Base-by-base conservation (phyloP, 2,113 vertebrate genomes). In the Gobio gobio region DNA sequence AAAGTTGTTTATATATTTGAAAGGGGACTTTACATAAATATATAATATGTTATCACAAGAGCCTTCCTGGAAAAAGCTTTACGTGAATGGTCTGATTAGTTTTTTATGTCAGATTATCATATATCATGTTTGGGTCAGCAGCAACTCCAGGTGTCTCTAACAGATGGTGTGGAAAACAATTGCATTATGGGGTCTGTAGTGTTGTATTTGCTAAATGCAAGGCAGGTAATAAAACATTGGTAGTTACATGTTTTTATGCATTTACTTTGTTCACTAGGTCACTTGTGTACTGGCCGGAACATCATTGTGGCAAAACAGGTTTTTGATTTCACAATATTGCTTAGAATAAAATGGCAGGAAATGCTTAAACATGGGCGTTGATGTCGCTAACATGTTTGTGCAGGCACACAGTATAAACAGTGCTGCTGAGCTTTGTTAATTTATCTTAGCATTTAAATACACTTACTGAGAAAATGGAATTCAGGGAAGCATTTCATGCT, bases 1-100 rank as follows among this genome's bases (percentile, higher is more conserved):
- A 81, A 51, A 36, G 43, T 70, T 80, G 68, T 88, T 86, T 86
- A 83, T 81, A 86, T 58, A 45, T 75, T 47, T 84, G 61, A 76
- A 68, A 66, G 59, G 51, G 10, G 45, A 26, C 3, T 51, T 76
- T 5, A 33, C 14, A 83, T 76, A 26, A 63, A 79, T 85, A 88
- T 56, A 29, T 36, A 58, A 68, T 13, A 68, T 80, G 79, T 75
- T 68, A 49, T 85, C 84, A 54, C 61, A 68, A 68, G 78, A 29
- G 61, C 75, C 36, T 43, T 82, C 70, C 82, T 83, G 86, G 76
- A 78, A 83, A 85, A 85, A 2, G 63, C 45, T 85, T 68, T 76
- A 85, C 80, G 73, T 83, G 84, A 84, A 78, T 81, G 77, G 70
- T 78, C 40, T 43, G 10, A 72, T 51, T 29, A 76, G 68, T 14